Percentiles rank a stretch among this genome's conserved stretches.
These are phyloP conservation scores for Tragelaphus strepsiceros DNA, from an alignment of 2,113 vertebrate genomes.

Conservation along the genomic window DNA sequence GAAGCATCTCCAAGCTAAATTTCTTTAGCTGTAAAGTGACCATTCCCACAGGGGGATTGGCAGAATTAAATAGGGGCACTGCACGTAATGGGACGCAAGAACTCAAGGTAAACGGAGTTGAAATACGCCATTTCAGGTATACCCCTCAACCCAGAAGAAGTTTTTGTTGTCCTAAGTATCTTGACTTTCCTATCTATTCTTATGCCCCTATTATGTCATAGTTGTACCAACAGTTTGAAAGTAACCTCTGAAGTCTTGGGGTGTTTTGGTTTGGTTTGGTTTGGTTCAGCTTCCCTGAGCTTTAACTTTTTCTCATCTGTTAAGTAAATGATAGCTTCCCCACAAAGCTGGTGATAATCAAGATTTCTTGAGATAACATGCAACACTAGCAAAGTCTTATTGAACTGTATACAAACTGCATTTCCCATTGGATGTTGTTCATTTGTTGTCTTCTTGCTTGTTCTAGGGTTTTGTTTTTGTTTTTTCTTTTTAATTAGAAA, in stretches of 20 bases:
- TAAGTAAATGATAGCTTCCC: background rate
- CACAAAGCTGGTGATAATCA: background rate
- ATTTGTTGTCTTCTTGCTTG: background rate
- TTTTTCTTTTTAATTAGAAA: background rate
- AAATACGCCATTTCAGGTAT: background rate
- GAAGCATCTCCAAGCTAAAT: background rate
- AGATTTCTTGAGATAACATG: background rate
- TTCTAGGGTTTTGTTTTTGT: background rate
- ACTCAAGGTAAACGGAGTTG: background rate
- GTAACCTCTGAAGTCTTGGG: background rate
- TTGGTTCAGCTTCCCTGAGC: background rate
- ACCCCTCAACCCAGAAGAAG: background rate
- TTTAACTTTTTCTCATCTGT: background rate
- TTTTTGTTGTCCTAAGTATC: background rate
- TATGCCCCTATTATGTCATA: rapidly evolving
- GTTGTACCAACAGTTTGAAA: background rate
- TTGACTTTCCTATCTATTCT: background rate
- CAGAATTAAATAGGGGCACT: background rate
- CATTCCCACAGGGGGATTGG: background rate
- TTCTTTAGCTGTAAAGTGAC: background rate
- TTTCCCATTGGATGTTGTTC: background rate
- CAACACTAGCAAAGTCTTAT: background rate
- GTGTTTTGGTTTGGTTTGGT: background rate
- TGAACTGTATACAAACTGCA: background rate
- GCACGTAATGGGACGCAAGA: background rate